Evolutionary conservation across 2,797 vertebrate genomes (phyloP).

Genomic region (Pangasius djambal): DNA sequence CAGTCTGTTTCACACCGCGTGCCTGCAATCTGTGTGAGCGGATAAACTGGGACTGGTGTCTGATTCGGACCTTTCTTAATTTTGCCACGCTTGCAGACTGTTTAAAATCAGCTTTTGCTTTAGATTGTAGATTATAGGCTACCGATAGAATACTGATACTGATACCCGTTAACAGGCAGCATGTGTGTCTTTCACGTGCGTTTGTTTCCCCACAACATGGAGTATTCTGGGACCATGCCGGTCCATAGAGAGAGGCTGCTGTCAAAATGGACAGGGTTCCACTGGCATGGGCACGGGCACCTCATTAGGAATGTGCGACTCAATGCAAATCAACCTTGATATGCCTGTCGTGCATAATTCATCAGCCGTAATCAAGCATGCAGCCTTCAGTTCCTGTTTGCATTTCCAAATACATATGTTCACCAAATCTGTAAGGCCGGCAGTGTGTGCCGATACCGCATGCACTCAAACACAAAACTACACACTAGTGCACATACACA

Average conservation of each 20-base stretch:
- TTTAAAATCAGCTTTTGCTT: not conserved
- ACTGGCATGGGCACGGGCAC: constrained; percentile 20
- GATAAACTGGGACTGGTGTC: not conserved
- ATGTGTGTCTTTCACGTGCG: constrained; percentile 2
- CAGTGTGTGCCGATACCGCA: not conserved
- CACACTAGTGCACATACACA: constrained; percentile 67
- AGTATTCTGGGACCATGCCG: constrained; percentile 13
- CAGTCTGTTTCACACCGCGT: constrained; percentile 47
- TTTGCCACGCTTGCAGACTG: not conserved
- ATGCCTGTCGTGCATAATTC: constrained; percentile 65
- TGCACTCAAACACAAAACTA: not conserved
- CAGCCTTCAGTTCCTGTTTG: constrained; percentile 60
- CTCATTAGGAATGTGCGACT: constrained; percentile 50
- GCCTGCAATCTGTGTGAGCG: constrained; percentile 26
- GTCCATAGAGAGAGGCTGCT: constrained; percentile 3
- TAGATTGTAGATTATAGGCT: constrained; percentile 2
- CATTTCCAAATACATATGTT: constrained; percentile 70
- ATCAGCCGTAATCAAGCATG: constrained; percentile 69
- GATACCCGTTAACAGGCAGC: not conserved
- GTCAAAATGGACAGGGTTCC: constrained; percentile 44
- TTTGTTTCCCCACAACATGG: constrained; percentile 25
- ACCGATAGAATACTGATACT: not conserved
- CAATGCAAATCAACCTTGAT: constrained; percentile 60
- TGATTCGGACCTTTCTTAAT: not conserved
- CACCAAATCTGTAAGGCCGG: constrained; percentile 59